Evolutionary conservation across 1,140 invertebrate species (phyloP), one percentile per base, ranked within the genome.

Genomic region (Pemphigus obesinymphae): DNA sequence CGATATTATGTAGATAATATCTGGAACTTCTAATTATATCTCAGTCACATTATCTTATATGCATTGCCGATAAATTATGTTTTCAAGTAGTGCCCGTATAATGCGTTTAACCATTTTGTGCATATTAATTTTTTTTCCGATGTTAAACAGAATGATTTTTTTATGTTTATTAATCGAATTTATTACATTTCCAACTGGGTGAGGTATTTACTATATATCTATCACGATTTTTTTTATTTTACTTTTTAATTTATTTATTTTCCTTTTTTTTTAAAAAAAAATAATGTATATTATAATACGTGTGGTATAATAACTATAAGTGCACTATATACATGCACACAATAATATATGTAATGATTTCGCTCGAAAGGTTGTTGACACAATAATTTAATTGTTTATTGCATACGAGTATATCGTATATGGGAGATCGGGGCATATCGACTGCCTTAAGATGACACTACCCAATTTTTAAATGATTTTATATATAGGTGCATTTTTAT

Each of bases 321-420:
- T 23, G 2, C 15, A 13, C 6, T 10, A 70, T n/a, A 11, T 58
- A 63, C 0, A 29, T 58, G 6, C 20, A 68, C 43, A 68, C 34
- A 23, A 23, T 26, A 70, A 7, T 20, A 17, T 70, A 70, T n/a
- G 68, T 26, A 29, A 70, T n/a, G 5, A 40, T 26, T 70, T 70
- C 37, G 13, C 68, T 70, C 23, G 40, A 70, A 70, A 45, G 13
- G 68, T 70, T 70, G 45, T 45, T 45, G 68, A 45, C 68, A 17
- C 17, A 70, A 45, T 70, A 70, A 70, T 43, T 70, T 70, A 70
- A 70, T 70, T 43, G 34, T 43, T 70, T 43, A 43, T 43, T 17
- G n/a, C 20, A 11, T 37, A 26, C 0, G 8, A n/a, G 20, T 70
- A n/a, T n/a, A n/a, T n/a, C n/a, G n/a, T n/a, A n/a, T n/a, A n/a